A percentile compares a stretch with the other conserved stretches of the same genome.
Conservation (phyloP, 2,888 invertebrate genomes). For the Pecten maximus region DNA sequence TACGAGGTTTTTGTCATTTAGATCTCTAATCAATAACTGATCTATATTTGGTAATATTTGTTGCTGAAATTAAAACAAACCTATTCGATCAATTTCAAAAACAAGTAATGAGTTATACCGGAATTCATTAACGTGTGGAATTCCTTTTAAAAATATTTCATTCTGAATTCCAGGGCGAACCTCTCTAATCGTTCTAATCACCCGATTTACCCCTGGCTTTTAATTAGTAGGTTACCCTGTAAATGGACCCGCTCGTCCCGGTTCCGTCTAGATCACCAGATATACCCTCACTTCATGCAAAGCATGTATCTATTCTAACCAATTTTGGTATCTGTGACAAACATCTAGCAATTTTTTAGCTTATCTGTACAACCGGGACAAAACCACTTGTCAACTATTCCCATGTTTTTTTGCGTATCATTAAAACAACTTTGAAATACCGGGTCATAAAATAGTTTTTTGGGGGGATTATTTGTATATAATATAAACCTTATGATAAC, state of each 20-base stretch:
- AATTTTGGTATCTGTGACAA: conserved; percentile 2
- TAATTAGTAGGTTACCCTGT: background rate
- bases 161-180: background rate
- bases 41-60: background rate
- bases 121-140: background rate
- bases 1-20: too few relatives aligned
- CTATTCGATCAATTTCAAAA: background rate
- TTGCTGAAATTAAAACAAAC: background rate
- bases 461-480: background rate
- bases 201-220: background rate
- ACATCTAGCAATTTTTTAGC: background rate
- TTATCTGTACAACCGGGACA: background rate
- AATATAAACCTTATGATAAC: background rate
- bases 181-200: background rate
- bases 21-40: background rate
- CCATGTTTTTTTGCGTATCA: conserved; percentile 19
- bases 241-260: background rate
- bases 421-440: background rate
- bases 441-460: background rate
- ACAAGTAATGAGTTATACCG: background rate
- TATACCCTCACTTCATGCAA: background rate
- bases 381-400: background rate
- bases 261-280: background rate
- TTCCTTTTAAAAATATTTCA: background rate
- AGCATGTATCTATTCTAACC: background rate